Conservation (phyloP, 2,797 vertebrate species). For the Ibycter americanus region DNA sequence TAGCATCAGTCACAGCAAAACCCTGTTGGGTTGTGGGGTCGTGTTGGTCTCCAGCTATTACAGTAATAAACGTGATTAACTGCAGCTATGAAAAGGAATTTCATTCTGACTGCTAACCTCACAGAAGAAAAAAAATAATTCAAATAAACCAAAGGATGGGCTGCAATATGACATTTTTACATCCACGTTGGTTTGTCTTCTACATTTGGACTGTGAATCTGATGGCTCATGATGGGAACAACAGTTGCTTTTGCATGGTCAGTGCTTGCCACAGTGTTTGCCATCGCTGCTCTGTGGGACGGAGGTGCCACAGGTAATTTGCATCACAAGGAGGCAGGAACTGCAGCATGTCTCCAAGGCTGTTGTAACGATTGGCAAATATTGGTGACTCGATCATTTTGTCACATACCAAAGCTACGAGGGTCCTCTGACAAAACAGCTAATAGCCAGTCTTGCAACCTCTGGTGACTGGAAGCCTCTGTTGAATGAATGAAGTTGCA, state of each 20-base stretch:
- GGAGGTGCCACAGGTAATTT: background rate
- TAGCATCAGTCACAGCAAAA: background rate
- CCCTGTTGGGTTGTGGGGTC: background rate
- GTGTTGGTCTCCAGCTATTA: background rate
- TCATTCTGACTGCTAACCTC: constrained; percentile 25
- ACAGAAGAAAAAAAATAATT: background rate
- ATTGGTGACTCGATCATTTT: background rate
- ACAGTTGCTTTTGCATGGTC: background rate
- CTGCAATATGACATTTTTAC: background rate
- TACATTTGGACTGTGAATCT: background rate
- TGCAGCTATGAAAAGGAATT: constrained; percentile 42
- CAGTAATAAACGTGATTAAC: constrained; percentile 23
- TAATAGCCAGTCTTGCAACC: background rate
- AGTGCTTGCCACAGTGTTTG: background rate
- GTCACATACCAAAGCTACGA: background rate
- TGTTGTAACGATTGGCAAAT: background rate
- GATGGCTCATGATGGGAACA: background rate
- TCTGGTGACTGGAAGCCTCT: background rate
- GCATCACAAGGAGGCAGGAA: background rate
- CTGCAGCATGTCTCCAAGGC: background rate
- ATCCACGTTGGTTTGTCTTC: background rate
- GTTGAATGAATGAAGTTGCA: background rate
- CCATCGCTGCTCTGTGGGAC: background rate
- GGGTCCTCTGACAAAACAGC: background rate
- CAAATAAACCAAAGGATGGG: background rate